Percentiles rank a stretch among this genome's conserved stretches.
These are phyloP conservation scores for Ladona fulva DNA, from an alignment of 1,140 invertebrate genomes.

Conservation along the genomic window DNA sequence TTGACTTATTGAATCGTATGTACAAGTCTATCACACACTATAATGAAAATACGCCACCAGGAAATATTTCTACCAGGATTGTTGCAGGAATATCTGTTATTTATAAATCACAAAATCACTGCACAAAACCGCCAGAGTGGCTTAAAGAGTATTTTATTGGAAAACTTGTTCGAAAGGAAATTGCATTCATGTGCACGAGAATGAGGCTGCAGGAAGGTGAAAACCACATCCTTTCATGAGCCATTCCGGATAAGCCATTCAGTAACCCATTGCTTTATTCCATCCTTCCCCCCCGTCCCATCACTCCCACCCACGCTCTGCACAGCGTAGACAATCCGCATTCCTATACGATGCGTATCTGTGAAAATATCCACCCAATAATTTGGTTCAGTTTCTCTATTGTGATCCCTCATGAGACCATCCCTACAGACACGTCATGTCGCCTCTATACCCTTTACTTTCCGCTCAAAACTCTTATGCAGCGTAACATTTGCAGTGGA, in stretches of 20 bases:
- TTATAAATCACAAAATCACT: no score
- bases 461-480: background rate
- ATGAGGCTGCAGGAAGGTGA: no score
- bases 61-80: no score
- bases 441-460: background rate
- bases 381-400: background rate
- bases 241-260: background rate
- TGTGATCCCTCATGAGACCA: background rate
- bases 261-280: background rate
- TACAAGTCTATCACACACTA: no score
- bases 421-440: background rate
- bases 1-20: no score
- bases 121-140: no score
- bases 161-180: no score
- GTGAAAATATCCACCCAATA: background rate
- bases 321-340: background rate
- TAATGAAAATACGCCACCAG: no score
- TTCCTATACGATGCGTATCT: background rate
- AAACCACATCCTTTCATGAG: no score
- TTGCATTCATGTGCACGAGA: no score
- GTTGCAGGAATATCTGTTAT: no score
- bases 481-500: background rate
- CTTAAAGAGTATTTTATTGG: no score
- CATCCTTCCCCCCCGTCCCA: background rate
- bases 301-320: background rate